Evolutionary conservation across 2,113 vertebrate species (phyloP), one percentile per base, ranked within the genome.

Genomic region (Laticauda laticaudata): DNA sequence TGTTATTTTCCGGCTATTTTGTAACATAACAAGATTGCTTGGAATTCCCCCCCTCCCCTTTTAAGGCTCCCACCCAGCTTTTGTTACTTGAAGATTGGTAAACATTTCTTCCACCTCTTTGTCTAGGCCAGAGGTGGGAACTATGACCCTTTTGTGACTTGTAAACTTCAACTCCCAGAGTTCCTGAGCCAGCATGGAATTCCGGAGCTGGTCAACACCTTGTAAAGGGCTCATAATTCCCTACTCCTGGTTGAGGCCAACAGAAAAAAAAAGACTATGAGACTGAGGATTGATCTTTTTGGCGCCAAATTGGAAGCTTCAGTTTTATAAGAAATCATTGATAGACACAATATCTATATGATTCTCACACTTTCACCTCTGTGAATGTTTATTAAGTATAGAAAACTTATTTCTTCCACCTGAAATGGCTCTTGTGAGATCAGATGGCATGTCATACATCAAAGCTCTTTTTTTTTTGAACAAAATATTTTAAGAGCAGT

Each of bases 391-490:
- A 14, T 48, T 26, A 87, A 45, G 45, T 87, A 51, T 26, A 87
- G 43, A 4, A 45, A 45, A 87, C 45, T 2, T 51, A 48, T 86
- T 51, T 86, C 23, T 14, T 87, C 15, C 21, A 55, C n/a, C 18
- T 54, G 88, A 89, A 89, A 12, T n/a, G 3, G 29, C 2, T 7
- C 23, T 5, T 21, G 20, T 69, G 89, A 94, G 61, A 54, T 39
- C 87, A n/a, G 59, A 93, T 45, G 89, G 85, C 87, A 91, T 96
- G 95, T 97, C 95, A 96, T 57, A 15, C 93, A 21, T 86, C 92
- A 94, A 94, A 57, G 26, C 85, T 91, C 57, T 90, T 95, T 93
- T 92, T 64, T 56, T 45, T 26, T 90, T 90, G 89, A 88, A 5
- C 92, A 88, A 87, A 45, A 43, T 93, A 14, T 81, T 18, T 88